Evolutionary conservation across 2,797 vertebrate species (phyloP), one percentile per base, ranked within the genome.

Genomic region (Paratrypauchen microcephalus): DNA sequence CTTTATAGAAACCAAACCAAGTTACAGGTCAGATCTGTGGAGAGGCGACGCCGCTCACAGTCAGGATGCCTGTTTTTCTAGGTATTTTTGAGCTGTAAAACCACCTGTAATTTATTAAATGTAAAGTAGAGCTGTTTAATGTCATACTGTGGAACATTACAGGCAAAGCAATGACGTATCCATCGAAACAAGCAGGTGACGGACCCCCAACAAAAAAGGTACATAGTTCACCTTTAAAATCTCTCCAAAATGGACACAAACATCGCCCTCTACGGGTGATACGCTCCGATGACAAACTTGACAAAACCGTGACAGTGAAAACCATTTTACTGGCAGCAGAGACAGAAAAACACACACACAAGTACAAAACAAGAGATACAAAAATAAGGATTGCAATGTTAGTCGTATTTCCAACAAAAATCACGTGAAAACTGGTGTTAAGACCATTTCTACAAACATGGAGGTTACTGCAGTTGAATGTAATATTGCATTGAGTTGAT

Each of bases 391-490:
- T 67, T 48, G 58, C 21, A 23, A 60, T 52, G 41, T 12, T 9
- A 70, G 30, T n/a, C 50, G 65, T 7, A 4, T 6, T 28, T 21
- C 16, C 16, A 57, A 16, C 48, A 61, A 18, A 11, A 36, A 16
- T 50, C 13, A 58, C n/a, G 32, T 47, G 36, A 13, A 3, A 21
- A 61, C 12, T 21, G 16, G 32, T 21, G 15, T 56, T 26, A 41
- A 11, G 36, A 50, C 16, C 47, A 32, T 11, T 32, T 47, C 0
- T 19, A 9, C 41, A 13, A 24, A 66, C 2, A 48, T 8, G 9
- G 36, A 24, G n/a, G 12, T 71, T 65, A 75, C 70, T 77, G 70
- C 74, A 66, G 48, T 21, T 48, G 56, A 23, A 58, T 21, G 47
- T 9, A 13, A 30, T 50, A 32, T 65, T 65, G 48, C 64, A 56